Evolutionary conservation across 2,888 invertebrate genomes (phyloP), one percentile per base, ranked within the genome.

Genomic region (Protonemura montana): DNA sequence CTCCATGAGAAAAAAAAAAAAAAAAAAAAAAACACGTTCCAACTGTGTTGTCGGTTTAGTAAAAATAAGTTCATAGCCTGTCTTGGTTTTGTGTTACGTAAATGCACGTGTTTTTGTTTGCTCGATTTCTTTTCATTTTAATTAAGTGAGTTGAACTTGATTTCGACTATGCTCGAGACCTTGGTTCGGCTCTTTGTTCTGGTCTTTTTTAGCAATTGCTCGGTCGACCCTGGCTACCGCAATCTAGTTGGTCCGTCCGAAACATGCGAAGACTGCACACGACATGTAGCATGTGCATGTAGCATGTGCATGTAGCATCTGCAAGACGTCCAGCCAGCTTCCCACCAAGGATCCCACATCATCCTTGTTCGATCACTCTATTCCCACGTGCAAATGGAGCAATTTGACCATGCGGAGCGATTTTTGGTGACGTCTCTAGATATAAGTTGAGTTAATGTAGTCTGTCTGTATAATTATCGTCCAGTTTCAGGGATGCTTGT

Each of bases 111-210:
- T 7, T 59, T 59, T 21, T 59, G 59, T 59, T 59, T 59, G 59
- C 59, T 59, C 59, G 59, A 59, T 59, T 59, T 59, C 59, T 59
- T 59, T 59, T 59, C 59, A 21, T 59, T 59, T 59, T 59, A 59
- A 59, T 59, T 59, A 59, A 78, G 28, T 7, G 28, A 25, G 78
- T 78, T 78, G 78, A 78, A 78, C 78, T 78, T 78, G 78, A 78
- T 78, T 78, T 78, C 78, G 78, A n/a, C 78, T 10, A 28, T 26
- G 26, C 28, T 26, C 5, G 78, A 78, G 28, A 28, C 26, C 78
- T 28, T 78, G 26, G 27, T 10, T 25, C 78, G 78, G 78, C n/a
- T 5, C 78, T 78, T 78, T 78, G 78, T 78, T 78, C 78, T 76
- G 26, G 78, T 21, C 26, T 13, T 26, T 27, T 28, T 26, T 10